A percentile compares a stretch with the other conserved stretches of the same genome.
phyloP scores from a whole-genome alignment of 2,797 vertebrate species.

The Potorous gilbertii region DNA sequence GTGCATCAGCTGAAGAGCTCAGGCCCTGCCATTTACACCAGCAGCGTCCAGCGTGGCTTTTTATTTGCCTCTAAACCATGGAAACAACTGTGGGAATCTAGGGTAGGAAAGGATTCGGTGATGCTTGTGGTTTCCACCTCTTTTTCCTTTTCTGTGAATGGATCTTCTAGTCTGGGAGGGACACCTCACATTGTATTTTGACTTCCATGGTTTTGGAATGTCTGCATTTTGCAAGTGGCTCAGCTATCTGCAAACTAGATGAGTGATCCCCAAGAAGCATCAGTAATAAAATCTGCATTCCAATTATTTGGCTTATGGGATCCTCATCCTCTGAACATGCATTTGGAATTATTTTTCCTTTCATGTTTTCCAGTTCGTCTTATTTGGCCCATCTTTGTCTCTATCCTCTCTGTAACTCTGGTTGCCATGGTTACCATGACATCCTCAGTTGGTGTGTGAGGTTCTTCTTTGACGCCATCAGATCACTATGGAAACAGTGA shows the following conservation, averaged over 20 bases:
- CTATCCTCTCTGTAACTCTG: conserved; percentile 57
- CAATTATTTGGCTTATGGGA: conserved; percentile 37
- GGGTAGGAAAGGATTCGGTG: neutral
- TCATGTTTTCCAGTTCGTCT: conserved; percentile 54
- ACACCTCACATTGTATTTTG: conserved; percentile 36
- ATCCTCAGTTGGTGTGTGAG: conserved; percentile 55
- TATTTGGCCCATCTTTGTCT: conserved; percentile 67
- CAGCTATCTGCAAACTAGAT: conserved; percentile 52
- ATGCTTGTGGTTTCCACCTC: neutral
- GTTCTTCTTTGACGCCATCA: conserved; percentile 66
- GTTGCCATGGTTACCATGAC: conserved; percentile 77
- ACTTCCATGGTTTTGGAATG: conserved; percentile 30
- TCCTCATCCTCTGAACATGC: conserved; percentile 38
- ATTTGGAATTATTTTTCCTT: conserved; percentile 35
- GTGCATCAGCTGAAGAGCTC: neutral
- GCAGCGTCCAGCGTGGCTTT: conserved; percentile 13
- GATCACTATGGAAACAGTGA: conserved; percentile 79
- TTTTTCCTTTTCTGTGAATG: conserved; percentile 23
- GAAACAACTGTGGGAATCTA: neutral
- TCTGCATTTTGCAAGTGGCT: conserved; percentile 42
- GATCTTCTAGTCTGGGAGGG: conserved; percentile 32
- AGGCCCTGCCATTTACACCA: neutral
- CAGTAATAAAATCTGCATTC: conserved; percentile 52
- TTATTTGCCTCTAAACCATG: conserved; percentile 9
- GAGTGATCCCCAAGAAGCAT: conserved; percentile 37